Evolutionary conservation across 64 coral and sea anemone genomes (phyloP).

Genomic region (Catalaphyllia jardinei): DNA sequence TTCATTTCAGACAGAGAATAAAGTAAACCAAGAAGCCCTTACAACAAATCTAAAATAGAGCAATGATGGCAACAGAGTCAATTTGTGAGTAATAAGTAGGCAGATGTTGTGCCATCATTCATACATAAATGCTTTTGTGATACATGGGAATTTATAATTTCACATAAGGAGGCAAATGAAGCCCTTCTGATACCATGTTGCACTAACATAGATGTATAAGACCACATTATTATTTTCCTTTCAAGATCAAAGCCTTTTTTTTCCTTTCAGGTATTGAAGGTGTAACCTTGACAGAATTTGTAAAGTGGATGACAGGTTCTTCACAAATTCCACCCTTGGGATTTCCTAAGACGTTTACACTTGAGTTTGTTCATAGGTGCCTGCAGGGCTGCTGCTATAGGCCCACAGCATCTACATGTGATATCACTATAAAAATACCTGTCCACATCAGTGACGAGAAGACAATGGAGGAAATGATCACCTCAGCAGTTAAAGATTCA

Average conservation of each 20-base stretch:
- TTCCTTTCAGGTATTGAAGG: constrained; percentile 8
- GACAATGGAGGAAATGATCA: constrained; percentile 33
- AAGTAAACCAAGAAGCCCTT: neutral
- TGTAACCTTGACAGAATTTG: constrained; percentile 30
- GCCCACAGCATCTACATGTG: constrained; percentile 35
- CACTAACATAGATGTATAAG: neutral
- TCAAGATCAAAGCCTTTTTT: constrained; percentile 1
- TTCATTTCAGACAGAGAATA: neutral
- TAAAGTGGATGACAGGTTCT: constrained; percentile 28
- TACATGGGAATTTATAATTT: constrained; percentile 21
- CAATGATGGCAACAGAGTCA: constrained; percentile 19
- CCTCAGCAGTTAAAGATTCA: constrained; percentile 38
- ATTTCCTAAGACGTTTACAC: constrained; percentile 28
- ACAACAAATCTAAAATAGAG: neutral
- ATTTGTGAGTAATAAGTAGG: constrained; percentile 21
- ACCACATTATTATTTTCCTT: constrained; percentile 28
- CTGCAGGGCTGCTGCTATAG: constrained; percentile 29
- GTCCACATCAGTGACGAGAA: constrained; percentile 10
- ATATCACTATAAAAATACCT: constrained; percentile 21
- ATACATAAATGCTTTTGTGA: constrained; percentile 31
- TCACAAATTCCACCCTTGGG: constrained; percentile 26
- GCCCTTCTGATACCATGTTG: neutral
- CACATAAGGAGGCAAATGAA: constrained; percentile 37
- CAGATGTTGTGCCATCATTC: constrained; percentile 24
- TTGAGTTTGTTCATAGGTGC: constrained; percentile 30